Evolutionary conservation across 2,113 vertebrate species (phyloP), one percentile per base, ranked within the genome.

Genomic region (Potamarius usumacintae): DNA sequence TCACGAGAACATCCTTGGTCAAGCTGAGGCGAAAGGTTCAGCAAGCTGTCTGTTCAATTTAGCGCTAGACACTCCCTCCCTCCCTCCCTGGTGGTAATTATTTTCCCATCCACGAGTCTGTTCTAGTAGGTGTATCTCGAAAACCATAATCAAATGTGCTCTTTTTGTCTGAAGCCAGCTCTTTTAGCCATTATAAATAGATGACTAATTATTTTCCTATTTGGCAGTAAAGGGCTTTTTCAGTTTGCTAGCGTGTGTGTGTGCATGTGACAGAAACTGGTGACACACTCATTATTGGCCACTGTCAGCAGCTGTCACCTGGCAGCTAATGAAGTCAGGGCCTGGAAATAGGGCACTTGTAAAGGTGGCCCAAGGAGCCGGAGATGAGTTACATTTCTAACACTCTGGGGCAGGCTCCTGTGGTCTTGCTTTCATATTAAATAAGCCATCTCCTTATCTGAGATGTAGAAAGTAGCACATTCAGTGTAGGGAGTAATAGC

Each of bases 291-390:
- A 90, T 91, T 92, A 93, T 91, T 89, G 72, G 87, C 80, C 84
- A 78, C 69, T 88, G 78, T 89, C 89, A 87, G 83, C 77, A 69
- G 60, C 58, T 93, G 91, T 89, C 85, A 83, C 85, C 88, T 83
- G 69, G 89, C 80, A 91, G 91, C 91, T 93, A 93, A 93, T 91
- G 84, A 90, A 91, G 87, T 87, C 82, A 63, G 79, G 57, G 82
- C 20, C 50, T 85, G 22, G 74, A 85, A 86, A 84, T 55, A 50
- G 58, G 62, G 57, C 79, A 71, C 79, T 76, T 86, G 52, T 87
- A 84, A 85, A 88, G 81, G 88, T 85, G 83, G 67, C 82, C 62
- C 55, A 86, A 7, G 27, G 58, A 90, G 77, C 71, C 80, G 90
- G 18, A 85, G 86, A 86, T 42, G 53, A 76, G 79, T 84, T n/a